These are phyloP conservation scores for Ashinkailepas kermadecensis DNA, from an alignment of 2,888 invertebrate genomes.

Conservation along the genomic window DNA sequence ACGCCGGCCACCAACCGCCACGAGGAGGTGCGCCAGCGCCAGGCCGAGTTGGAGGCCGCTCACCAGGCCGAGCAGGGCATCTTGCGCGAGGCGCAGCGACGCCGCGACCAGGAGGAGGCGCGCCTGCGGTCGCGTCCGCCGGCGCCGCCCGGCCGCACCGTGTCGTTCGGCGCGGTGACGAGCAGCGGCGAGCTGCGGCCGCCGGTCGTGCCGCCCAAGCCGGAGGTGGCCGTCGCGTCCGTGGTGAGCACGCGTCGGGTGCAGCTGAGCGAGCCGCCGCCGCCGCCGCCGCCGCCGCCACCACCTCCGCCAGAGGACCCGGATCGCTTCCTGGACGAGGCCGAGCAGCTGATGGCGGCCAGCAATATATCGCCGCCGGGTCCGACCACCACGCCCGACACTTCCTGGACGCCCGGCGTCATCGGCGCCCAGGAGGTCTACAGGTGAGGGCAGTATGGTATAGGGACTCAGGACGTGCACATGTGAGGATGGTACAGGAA, in stretches of 20 bases:
- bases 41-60: slow-evolving; percentile 49
- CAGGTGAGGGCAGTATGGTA: slow-evolving; percentile 48
- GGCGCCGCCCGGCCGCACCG: slow-evolving; percentile 10
- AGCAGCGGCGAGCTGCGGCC: background rate
- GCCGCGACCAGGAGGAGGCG: slow-evolving; percentile 38
- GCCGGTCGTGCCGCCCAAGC: slow-evolving; percentile 12
- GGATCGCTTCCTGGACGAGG: slow-evolving; percentile 61
- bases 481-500: too few species aligned
- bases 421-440: slow-evolving; percentile 98
- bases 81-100: slow-evolving; percentile 44
- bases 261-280: slow-evolving; percentile 10
- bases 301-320: background rate
- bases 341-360: slow-evolving; percentile 58
- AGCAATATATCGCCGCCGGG: background rate
- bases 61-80: slow-evolving; percentile 46
- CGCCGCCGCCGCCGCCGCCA: background rate
- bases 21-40: slow-evolving; percentile 51
- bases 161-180: slow-evolving; percentile 5
- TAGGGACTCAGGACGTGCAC: too few species aligned
- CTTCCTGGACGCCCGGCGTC: slow-evolving; percentile 79
- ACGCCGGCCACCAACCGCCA: slow-evolving; percentile 36
- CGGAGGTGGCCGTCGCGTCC: slow-evolving; percentile 19
- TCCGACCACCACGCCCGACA: slow-evolving; percentile 29
- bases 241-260: slow-evolving; percentile 6
- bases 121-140: background rate